Base-by-base conservation (phyloP, 2,797 vertebrate species). In the Sphaeramia orbicularis region DNA sequence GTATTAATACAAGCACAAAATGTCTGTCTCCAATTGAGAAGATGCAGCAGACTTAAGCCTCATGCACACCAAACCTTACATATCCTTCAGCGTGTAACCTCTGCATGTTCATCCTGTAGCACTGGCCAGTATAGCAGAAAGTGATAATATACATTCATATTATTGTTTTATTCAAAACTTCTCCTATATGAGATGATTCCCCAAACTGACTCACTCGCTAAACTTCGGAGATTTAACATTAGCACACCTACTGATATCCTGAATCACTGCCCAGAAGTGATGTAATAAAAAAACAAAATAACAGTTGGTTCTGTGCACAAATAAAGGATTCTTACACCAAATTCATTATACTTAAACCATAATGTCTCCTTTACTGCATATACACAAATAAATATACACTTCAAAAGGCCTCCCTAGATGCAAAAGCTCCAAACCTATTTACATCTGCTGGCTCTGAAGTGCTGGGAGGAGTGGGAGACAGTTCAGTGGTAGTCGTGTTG, bases 351-450 rank as follows among this genome's bases (percentile, higher is more conserved):
- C 24, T 27, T 6, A 27, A 21, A 27, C 16, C 2, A 21, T 55
- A 7, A 44, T 15, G 36, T 40, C 64, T 50, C 18, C n/a, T 3
- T 27, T 35, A 1, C 18, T 35, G 14, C 58, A 18, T 38, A 57
- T 50, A 41, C 18, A 24, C 6, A 18, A 27, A 72, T 42, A 32
- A 51, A 56, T 13, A 36, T 32, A 65, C 51, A 73, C 2, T 63
- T 7, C 10, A 50, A 16, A 45, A 61, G 61, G 10, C 55, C 52
- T 56, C 69, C 21, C 15, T 69, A 62, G 68, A 76, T 59, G 72
- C 15, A 32, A 71, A 80, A 78, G 55, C 76, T 81, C 62, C 76
- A 80, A 82, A 68, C 48, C 19, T 68, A 65, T 81, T 80, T 77
- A 75, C 37, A 71, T 15, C 40, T 16, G 50, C 63, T 9, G 11